Evolutionary conservation across 2,797 vertebrate genomes (phyloP), one percentile per base, ranked within the genome.

Genomic region (Garrulus glandarius): DNA sequence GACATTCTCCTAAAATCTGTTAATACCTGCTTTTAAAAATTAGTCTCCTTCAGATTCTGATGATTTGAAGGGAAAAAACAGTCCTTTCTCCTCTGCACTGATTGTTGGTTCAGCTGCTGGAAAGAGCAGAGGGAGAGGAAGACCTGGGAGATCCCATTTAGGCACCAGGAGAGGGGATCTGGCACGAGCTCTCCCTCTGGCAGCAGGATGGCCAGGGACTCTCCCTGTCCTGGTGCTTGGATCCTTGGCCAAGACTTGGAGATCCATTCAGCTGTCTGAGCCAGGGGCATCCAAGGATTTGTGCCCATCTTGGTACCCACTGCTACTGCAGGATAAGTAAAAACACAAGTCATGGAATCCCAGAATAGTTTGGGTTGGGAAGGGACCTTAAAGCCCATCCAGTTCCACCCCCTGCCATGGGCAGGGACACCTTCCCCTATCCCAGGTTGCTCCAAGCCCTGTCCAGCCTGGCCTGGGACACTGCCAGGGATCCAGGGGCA

Each of bases 371-470:
- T 65, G 37, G n/a, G 29, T 59, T 72, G 68, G 67, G 60, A 46
- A 65, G 20, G 16, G 59, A 72, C 6, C 4, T 37, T 17, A 44
- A 18, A 59, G 2, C 0, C 3, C 37, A 34, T 4, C 16, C 9
- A 11, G 4, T 56, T 0, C 43, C 36, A 71, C 1, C 19, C 5
- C 19, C 9, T 79, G 50, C 44, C 16, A 6, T 18, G 20, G 10
- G 18, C 44, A 72, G 59, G 44, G 59, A 44, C 84, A 50, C 13
- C 11, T 65, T 0, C 52, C 44, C 2, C 22, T 5, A 0, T 6
- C 27, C 50, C 50, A 64, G 57, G 27, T 0, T 27, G 49, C 18
- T 56, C 57, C 75, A 26, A 56, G 2, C 36, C 17, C 6, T 0
- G 0, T 63, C 65, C 56, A 64, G 0, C 32, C 41, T 70, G 74